A percentile compares a stretch with the other conserved stretches of the same genome.
Conservation (phyloP, 2,888 invertebrate species). For the Atethmia centrago region DNA sequence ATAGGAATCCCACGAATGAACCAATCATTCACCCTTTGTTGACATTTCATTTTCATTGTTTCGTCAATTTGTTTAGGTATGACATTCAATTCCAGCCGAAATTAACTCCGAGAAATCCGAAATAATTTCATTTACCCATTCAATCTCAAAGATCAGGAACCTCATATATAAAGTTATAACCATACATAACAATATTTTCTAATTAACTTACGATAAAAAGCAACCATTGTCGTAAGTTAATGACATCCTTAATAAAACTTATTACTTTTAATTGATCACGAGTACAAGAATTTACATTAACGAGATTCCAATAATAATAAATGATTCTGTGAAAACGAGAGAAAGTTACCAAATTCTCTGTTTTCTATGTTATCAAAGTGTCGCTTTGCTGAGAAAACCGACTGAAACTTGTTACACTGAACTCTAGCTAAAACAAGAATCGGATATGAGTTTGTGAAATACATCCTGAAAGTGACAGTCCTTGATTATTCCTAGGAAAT, state of each 20-base stretch:
- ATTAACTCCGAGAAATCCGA: neutral
- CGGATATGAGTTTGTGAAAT: slow-evolving; percentile 10
- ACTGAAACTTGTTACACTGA: slow-evolving; percentile 25
- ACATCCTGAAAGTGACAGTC: slow-evolving; percentile 2
- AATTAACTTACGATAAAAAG: slow-evolving; percentile 21
- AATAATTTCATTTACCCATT: neutral
- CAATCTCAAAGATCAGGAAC: slow-evolving; percentile 20
- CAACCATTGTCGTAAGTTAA: slow-evolving; percentile 22
- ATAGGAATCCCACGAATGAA: neutral
- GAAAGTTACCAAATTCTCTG: slow-evolving; percentile 40
- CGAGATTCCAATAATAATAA: slow-evolving; percentile 40
- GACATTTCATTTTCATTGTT: neutral
- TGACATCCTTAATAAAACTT: slow-evolving; percentile 36
- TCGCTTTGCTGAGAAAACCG: slow-evolving; percentile 24
- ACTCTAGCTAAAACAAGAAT: slow-evolving; percentile 5
- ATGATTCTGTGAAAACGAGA: slow-evolving; percentile 18
- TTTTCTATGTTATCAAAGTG: slow-evolving; percentile 39
- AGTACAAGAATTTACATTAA: slow-evolving; percentile 23
- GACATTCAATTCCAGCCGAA: neutral
- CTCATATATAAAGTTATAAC: neutral
- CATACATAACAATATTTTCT: slow-evolving; percentile 12
- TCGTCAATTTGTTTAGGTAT: neutral
- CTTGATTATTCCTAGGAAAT: slow-evolving; percentile 3
- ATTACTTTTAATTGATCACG: slow-evolving; percentile 36
- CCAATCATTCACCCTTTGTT: neutral